Percentiles rank a stretch among this genome's conserved stretches.
phyloP scores from a whole-genome alignment of 1,140 invertebrate species.

The Lethrus apterus region DNA sequence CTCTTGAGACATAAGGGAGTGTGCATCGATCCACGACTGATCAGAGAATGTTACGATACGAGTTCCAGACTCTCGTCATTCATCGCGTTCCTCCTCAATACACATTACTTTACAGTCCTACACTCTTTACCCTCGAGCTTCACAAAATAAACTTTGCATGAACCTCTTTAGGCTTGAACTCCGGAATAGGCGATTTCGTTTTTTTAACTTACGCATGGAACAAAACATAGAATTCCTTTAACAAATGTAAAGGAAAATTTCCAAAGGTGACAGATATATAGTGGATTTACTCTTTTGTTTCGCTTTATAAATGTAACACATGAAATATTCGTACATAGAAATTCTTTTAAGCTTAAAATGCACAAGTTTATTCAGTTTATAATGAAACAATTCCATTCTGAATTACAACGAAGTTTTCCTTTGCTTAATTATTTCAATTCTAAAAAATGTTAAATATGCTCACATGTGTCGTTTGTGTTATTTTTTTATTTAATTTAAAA shows the following conservation, averaged over 20 bases:
- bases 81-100: constrained; percentile 21
- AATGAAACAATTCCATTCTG: constrained; percentile 5
- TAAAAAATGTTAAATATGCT: background rate
- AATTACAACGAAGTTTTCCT: background rate
- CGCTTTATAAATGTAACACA: constrained; percentile 1
- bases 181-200: constrained; percentile 23
- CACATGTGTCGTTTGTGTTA: background rate
- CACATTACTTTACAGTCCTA: constrained; percentile 21
- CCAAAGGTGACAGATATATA: constrained; percentile 1
- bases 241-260: background rate
- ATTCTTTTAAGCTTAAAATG: background rate
- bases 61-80: constrained; percentile 13
- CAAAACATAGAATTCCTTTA: constrained; percentile 11
- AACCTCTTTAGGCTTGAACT: constrained; percentile 22
- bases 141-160: constrained; percentile 22
- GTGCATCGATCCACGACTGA: constrained; percentile 5
- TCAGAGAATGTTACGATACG: constrained; percentile 2
- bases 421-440: background rate
- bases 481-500: too few species aligned
- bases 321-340: background rate
- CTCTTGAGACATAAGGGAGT: background rate
- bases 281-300: background rate
- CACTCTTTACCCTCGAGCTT: constrained; percentile 16
- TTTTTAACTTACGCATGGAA: constrained; percentile 16
- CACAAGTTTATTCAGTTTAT: background rate